A percentile compares a stretch with the other conserved stretches of the same genome.
These are phyloP conservation scores for Dasypolia templi DNA, from an alignment of 2,888 invertebrate species.

Conservation along the genomic window DNA sequence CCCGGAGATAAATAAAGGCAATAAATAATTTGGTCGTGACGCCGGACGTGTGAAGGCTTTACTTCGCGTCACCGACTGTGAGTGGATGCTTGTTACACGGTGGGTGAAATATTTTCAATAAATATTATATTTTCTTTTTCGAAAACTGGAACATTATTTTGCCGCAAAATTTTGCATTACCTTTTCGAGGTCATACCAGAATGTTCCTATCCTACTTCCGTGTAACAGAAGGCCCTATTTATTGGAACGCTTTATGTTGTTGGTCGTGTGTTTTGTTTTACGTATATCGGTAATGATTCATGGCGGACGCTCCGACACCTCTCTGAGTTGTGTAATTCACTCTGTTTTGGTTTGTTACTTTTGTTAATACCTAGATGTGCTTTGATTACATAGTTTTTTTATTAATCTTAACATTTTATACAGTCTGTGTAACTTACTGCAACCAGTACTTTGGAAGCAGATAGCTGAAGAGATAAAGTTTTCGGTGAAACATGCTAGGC, in stretches of 20 bases:
- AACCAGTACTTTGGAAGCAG: neutral
- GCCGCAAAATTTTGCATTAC: neutral
- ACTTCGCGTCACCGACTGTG: slow-evolving; percentile 76
- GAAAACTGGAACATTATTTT: neutral
- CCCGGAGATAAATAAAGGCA: slow-evolving; percentile 85
- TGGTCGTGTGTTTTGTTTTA: slow-evolving; percentile 76
- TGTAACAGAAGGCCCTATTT: slow-evolving; percentile 71
- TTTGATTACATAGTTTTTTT: neutral
- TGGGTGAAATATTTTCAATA: slow-evolving; percentile 9
- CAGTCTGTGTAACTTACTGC: neutral
- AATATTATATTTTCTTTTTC: neutral
- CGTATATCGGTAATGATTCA: slow-evolving; percentile 76
- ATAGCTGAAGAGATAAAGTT: neutral
- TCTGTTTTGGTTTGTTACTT: slow-evolving; percentile 30
- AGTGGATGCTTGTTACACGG: slow-evolving; percentile 72
- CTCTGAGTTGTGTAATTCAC: slow-evolving; percentile 50
- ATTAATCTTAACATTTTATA: neutral
- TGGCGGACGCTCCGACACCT: slow-evolving; percentile 58
- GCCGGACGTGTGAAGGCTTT: slow-evolving; percentile 85
- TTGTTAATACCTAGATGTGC: slow-evolving; percentile 1
- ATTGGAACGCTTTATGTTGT: slow-evolving; percentile 79
- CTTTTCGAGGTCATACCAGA: too few species aligned
- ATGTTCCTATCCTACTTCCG: slow-evolving; percentile 47
- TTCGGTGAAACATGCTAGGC: neutral
- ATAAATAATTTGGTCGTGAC: slow-evolving; percentile 88